Conservation (phyloP, 2,888 invertebrate species). For the Leptinotarsa haldemani region DNA sequence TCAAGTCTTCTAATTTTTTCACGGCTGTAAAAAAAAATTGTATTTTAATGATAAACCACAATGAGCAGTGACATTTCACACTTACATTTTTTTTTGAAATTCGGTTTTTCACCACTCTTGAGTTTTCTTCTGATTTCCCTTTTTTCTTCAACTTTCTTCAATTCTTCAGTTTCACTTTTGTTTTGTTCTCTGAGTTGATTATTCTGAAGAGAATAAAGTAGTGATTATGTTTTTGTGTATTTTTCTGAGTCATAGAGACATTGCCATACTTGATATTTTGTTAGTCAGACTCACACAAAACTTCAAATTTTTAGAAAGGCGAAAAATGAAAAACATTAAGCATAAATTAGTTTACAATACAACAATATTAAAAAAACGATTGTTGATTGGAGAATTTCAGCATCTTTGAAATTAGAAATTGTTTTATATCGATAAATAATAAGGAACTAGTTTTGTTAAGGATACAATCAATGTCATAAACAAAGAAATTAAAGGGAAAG, state of each 20-base stretch:
- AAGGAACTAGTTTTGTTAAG: too few relatives aligned
- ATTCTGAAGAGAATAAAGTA: slow-evolving; percentile 64
- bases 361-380: background rate
- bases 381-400: too few relatives aligned
- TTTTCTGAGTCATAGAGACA: too few relatives aligned
- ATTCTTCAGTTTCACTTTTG: slow-evolving; percentile 70
- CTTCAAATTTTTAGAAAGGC: too few relatives aligned
- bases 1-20: slow-evolving; percentile 77
- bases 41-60: slow-evolving; percentile 16
- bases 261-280: too few relatives aligned
- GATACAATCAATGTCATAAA: too few relatives aligned
- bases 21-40: slow-evolving; percentile 75
- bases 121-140: slow-evolving; percentile 71
- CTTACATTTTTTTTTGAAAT: slow-evolving; percentile 80
- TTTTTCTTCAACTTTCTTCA: slow-evolving; percentile 69
- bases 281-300: too few relatives aligned
- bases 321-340: too few relatives aligned
- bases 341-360: background rate
- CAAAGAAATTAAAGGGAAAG: too few relatives aligned
- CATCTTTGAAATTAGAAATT: too few relatives aligned
- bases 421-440: too few relatives aligned
- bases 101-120: slow-evolving; percentile 77
- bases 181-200: slow-evolving; percentile 80
- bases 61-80: slow-evolving; percentile 29
- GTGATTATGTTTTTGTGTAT: background rate